phyloP scores from a whole-genome alignment of 2,113 vertebrate genomes.

The Nematolebias whitei region DNA sequence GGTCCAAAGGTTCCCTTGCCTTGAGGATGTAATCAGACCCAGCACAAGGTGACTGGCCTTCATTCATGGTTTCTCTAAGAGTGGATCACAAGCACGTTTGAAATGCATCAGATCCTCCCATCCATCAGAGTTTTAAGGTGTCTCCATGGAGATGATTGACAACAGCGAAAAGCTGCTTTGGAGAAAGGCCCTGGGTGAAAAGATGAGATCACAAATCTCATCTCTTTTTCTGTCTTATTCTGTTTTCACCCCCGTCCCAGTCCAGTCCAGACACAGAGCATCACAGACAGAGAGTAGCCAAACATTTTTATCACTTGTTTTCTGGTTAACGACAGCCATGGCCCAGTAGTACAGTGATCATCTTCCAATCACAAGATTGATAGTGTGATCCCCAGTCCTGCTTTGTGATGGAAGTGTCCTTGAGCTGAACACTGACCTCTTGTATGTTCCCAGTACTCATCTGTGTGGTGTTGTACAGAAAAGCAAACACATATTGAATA shows the following conservation, averaged over 20 bases:
- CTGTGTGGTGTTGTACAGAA: background rate
- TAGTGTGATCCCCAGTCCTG: background rate
- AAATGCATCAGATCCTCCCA: conserved; percentile 54
- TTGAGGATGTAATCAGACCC: conserved; percentile 29
- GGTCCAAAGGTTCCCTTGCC: conserved; percentile 8
- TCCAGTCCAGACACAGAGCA: conserved; percentile 32
- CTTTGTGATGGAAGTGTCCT: background rate
- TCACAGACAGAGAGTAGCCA: conserved; percentile 12
- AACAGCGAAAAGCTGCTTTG: conserved; percentile 44
- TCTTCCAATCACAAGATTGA: background rate
- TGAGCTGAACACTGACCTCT: background rate
- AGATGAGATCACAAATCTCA: conserved; percentile 74
- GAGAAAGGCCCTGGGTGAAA: conserved; percentile 57
- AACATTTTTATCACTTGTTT: conserved; percentile 31
- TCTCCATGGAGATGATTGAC: conserved; percentile 75
- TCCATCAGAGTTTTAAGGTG: conserved; percentile 65
- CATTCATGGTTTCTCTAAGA: conserved; percentile 35
- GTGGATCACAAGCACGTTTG: conserved; percentile 49
- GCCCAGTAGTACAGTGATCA: background rate
- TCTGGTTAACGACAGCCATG: background rate
- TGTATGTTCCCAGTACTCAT: background rate
- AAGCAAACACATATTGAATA: background rate
- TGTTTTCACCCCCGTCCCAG: conserved; percentile 18
- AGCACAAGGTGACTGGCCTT: conserved; percentile 32
- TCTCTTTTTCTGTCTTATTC: conserved; percentile 56